phyloP scores from a whole-genome alignment of 2,113 vertebrate genomes.

The Philantomba maxwellii region DNA sequence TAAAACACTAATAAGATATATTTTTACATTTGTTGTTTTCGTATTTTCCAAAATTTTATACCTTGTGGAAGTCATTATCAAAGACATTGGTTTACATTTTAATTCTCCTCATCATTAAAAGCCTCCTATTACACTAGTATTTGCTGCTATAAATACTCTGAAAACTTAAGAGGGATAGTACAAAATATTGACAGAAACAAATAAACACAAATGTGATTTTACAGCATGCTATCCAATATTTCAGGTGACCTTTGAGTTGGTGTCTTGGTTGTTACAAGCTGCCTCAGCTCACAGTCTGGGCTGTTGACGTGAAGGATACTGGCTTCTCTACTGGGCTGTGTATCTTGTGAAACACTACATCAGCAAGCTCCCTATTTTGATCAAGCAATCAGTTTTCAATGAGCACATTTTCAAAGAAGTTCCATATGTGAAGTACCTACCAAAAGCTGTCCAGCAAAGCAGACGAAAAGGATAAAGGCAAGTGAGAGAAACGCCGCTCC shows the following conservation, averaged over 20 bases:
- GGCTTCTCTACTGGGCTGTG: too few relatives aligned
- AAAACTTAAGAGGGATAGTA: not conserved
- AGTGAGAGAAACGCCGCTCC: conserved; percentile 91
- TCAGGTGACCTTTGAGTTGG: not conserved
- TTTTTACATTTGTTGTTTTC: not conserved
- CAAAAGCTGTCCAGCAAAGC: conserved; percentile 94
- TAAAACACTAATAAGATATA: not conserved
- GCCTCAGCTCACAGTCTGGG: not conserved
- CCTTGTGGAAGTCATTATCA: not conserved
- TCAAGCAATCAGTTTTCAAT: not conserved
- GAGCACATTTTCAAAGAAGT: not conserved
- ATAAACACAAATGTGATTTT: not conserved
- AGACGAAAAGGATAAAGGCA: conserved; percentile 91
- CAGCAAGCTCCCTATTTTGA: not conserved
- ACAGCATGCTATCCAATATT: not conserved
- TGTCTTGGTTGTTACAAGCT: rapidly evolving
- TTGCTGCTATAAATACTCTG: not conserved
- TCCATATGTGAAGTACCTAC: conserved; percentile 79
- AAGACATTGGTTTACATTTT: not conserved
- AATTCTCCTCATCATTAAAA: not conserved
- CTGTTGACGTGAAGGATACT: rapidly evolving
- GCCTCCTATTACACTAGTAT: not conserved
- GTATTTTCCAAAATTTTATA: not conserved
- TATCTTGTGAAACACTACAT: not conserved
- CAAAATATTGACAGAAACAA: not conserved